Evolutionary conservation across 1,140 invertebrate species (phyloP).

Genomic region (Drosophila arawakana): DNA sequence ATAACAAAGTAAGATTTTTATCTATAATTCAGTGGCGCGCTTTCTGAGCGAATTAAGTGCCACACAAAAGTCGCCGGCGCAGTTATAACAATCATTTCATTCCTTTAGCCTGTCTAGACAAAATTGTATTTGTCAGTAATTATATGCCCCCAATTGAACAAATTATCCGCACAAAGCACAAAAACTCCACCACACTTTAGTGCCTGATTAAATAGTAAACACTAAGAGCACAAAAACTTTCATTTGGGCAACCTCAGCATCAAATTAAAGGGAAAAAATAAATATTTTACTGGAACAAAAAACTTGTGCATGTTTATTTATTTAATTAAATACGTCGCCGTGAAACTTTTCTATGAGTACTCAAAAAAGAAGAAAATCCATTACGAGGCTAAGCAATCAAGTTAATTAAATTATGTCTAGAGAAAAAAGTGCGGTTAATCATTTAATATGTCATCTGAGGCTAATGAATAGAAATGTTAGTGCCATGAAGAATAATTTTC

Average conservation of each 20-base stretch:
- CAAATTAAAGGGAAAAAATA: constrained; percentile 24
- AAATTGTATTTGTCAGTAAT: constrained; percentile 71
- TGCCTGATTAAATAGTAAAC: constrained; percentile 46
- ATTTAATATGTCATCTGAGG: constrained; percentile 12
- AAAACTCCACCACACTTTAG: constrained; percentile 9
- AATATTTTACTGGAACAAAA: constrained; percentile 38
- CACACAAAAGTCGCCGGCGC: constrained; percentile 8
- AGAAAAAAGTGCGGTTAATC: constrained; percentile 1
- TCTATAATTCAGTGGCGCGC: constrained; percentile 74
- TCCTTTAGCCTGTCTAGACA: constrained; percentile 60
- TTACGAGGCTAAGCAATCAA: constrained; percentile 22
- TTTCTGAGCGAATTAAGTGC: constrained; percentile 44
- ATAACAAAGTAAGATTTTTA: constrained; percentile 79
- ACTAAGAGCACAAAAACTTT: constrained; percentile 49
- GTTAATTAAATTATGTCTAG: constrained; percentile 32
- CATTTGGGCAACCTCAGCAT: constrained; percentile 57
- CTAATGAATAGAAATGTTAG: constrained; percentile 20
- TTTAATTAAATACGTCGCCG: constrained; percentile 73
- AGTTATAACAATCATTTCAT: constrained; percentile 57
- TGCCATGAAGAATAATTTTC: neutral
- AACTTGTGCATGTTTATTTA: constrained; percentile 72
- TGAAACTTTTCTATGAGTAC: constrained; percentile 50
- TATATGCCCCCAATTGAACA: constrained; percentile 56
- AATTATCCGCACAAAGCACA: constrained; percentile 18
- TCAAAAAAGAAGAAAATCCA: constrained; percentile 36